Percentiles rank a stretch among this genome's conserved stretches.
These are phyloP conservation scores for Laupala kohalensis DNA, from an alignment of 1,140 invertebrate species.

Conservation along the genomic window DNA sequence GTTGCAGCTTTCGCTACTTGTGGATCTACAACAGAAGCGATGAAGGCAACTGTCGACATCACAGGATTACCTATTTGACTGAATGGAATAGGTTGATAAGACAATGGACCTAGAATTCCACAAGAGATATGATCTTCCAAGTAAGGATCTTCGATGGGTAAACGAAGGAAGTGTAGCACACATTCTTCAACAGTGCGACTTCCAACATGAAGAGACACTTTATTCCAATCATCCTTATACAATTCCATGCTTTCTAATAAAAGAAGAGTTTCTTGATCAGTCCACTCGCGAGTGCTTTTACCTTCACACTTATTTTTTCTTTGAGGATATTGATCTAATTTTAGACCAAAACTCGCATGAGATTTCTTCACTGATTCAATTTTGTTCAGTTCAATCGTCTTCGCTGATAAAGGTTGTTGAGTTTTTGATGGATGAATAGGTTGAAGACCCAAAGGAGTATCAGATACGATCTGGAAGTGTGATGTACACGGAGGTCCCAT, in stretches of 20 bases:
- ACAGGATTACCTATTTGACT: constrained; percentile 96
- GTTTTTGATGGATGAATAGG: constrained; percentile 80
- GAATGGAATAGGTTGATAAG: constrained; percentile 96
- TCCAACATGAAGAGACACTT: constrained; percentile 95
- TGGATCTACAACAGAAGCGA: constrained; percentile 96
- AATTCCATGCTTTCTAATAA: constrained; percentile 91
- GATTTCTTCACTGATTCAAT: constrained; percentile 31
- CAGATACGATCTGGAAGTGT: constrained; percentile 96
- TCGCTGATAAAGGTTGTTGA: constrained; percentile 74
- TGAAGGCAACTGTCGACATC: constrained; percentile 98
- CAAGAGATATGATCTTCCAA: constrained; percentile 68
- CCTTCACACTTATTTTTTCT: constrained; percentile 64
- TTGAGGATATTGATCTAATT: constrained; percentile 84
- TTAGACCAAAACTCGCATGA: constrained; percentile 67
- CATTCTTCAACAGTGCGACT: constrained; percentile 97
- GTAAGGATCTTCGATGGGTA: constrained; percentile 98
- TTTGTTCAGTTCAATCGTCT: constrained; percentile 66
- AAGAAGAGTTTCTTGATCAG: constrained; percentile 93
- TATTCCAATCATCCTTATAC: constrained; percentile 99
- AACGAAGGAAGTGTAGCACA: constrained; percentile 90
- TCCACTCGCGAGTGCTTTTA: constrained; percentile 84
- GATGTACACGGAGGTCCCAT: constrained; percentile 99
- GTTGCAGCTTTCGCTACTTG: constrained; percentile 91
- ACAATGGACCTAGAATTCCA: constrained; percentile 77
- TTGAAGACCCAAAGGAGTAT: constrained; percentile 93